Evolutionary conservation across 37 sponge, comb jelly and placozoan species (phyloP), one percentile per base, ranked within the genome.

Genomic region (Amphimedon queenslandica): DNA sequence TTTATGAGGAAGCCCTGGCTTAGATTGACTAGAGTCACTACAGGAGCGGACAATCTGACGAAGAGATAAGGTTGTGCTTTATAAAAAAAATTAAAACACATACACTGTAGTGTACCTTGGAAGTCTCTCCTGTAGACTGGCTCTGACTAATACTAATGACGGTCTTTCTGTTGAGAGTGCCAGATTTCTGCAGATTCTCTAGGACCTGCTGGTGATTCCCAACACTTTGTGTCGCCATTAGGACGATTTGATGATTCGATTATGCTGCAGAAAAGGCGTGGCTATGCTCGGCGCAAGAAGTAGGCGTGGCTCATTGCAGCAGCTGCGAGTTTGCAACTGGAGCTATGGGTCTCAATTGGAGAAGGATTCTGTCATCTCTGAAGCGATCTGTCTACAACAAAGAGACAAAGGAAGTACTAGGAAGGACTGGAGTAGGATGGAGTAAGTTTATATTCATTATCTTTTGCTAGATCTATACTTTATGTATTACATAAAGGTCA

Each of bases 391-490:
- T 80, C 1, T 90, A 74, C 69, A 80, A 90, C 57, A 71, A 40
- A 29, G 66, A 77, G 37, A 90, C 77, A 16, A 57, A 69, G 24
- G 74, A 84, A 80, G 33, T 80, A 0, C 41, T 84, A 40, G 90
- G 90, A 34, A 78, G 85, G 57, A 76, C 77, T 8, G 56, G 63
- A n/a, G 3, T 13, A 0, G 71, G 85, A 29, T 90, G 90, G 90
- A 73, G 90, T 90, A 77, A 72, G 79, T 61, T 28, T 6, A 66
- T 4, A 1, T 31, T 6, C 0, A 56, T 6, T 18, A 2, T 37
- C 27, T 27, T 4, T 10, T 13, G 61, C 37, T 32, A 4, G 23
- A 6, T 4, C 5, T 47, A 18, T 47, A 47, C 13, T 47, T 47
- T 13, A 18, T 8, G 8, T 47, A 8, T 18, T 47, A 18, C 53